phyloP scores from a whole-genome alignment of 2,888 invertebrate species.

The Lacanobia oleracea region DNA sequence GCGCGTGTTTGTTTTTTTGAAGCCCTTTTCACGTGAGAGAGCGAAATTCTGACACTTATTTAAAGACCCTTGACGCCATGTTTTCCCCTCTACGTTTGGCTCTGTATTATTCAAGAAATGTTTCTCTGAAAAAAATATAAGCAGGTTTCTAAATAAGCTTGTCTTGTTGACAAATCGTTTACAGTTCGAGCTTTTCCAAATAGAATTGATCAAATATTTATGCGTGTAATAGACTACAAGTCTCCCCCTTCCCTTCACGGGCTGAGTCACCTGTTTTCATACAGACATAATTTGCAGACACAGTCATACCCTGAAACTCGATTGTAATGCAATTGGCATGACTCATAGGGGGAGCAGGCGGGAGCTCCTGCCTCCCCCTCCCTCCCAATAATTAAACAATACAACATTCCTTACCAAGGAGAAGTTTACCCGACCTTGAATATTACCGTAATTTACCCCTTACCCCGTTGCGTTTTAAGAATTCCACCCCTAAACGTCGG shows the following conservation, averaged over 20 bases:
- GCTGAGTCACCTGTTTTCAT: conserved; percentile 65
- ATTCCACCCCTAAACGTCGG: conserved; percentile 73
- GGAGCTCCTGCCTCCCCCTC: conserved; percentile 39
- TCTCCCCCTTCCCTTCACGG: conserved; percentile 25
- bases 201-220: conserved; percentile 39
- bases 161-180: conserved; percentile 4
- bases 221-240: conserved; percentile 3
- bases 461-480: conserved; percentile 71
- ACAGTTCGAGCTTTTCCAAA: background rate
- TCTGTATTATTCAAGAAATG: conserved; percentile 3
- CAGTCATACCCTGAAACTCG: conserved; percentile 62
- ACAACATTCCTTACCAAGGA: conserved; percentile 70
- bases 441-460: conserved; percentile 71
- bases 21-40: conserved; percentile 46
- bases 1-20: conserved; percentile 53
- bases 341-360: conserved; percentile 65
- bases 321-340: conserved; percentile 72
- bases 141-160: background rate
- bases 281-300: conserved; percentile 55
- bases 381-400: conserved; percentile 75
- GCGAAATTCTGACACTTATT: conserved; percentile 54
- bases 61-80: conserved; percentile 39
- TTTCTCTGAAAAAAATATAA: background rate
- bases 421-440: conserved; percentile 77
- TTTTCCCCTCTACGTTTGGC: conserved; percentile 19